Evolutionary conservation across 2,113 vertebrate species (phyloP), one percentile per base, ranked within the genome.

Genomic region (Elachura formosa): DNA sequence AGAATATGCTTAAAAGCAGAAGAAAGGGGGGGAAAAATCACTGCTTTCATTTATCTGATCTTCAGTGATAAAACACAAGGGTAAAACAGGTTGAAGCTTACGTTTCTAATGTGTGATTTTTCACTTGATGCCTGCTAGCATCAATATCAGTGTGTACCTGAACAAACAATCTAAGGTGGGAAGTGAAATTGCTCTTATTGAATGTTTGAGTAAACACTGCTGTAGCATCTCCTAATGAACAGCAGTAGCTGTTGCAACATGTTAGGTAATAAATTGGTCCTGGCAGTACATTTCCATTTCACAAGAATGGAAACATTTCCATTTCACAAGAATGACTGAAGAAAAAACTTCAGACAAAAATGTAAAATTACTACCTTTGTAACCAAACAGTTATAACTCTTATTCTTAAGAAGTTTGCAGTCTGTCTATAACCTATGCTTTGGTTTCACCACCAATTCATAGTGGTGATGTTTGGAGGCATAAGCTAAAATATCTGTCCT

Each of bases 1-100:
- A 64, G 69, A 89, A 64, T 81, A 83, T 66, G 55, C n/a, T 84
- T 72, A 94, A 92, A 93, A 81, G 40, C 58, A 91, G 79, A 88
- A 77, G 43, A 72, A 81, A 86, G 16, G 24, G 10, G 24, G 16
- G 16, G 14, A 45, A 51, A 80, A 29, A 24, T 33, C 5, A 18
- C 31, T 77, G 23, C 79, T 91, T 94, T 69, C 68, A 63, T 96
- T 93, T 84, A 61, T 88, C 64, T 81, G 56, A 88, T 88, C 43
- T 49, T 59, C 4, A 5, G 20, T 75, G 67, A 76, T 94, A 73
- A 92, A 89, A 63, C 31, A 55, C 28, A 51, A 48, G 68, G 46
- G n/a, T 69, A 69, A 85, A 94, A 12, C 43, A 62, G 72, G 55
- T 76, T n/a, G 63, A 82, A 87, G 28, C 48, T 83, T 66, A 28